A percentile compares a stretch with the other conserved stretches of the same genome.
Evolutionary conservation across 1,140 invertebrate genomes (phyloP).

Genomic region (Drosophila melanica): DNA sequence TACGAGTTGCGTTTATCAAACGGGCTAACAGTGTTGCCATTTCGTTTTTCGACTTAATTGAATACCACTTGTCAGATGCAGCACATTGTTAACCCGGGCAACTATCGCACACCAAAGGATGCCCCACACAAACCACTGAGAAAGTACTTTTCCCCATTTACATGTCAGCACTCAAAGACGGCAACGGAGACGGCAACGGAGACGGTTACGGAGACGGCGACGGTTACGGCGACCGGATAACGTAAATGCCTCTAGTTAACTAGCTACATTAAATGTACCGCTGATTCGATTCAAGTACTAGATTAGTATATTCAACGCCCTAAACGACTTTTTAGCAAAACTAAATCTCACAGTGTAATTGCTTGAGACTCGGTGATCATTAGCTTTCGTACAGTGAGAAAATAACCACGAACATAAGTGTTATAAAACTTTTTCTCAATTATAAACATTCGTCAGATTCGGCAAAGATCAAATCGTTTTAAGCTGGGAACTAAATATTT

Average conservation of each 20-base stretch:
- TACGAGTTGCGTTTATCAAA: constrained; percentile 63
- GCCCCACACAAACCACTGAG: constrained; percentile 2
- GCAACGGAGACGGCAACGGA: too few species aligned
- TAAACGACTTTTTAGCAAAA: too few species aligned
- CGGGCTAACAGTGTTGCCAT: constrained; percentile 53
- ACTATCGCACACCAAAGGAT: not conserved
- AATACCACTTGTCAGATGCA: constrained; percentile 28
- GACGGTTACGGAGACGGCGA: too few species aligned
- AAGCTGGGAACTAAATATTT: too few species aligned
- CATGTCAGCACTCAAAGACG: not conserved
- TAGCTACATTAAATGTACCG: constrained; percentile 4
- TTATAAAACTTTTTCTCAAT: too few species aligned
- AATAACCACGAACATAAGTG: too few species aligned
- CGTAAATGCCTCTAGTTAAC: constrained; percentile 15
- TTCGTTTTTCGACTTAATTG: constrained; percentile 61
- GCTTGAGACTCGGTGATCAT: too few species aligned
- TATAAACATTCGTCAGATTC: too few species aligned
- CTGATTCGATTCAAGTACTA: constrained; percentile 1
- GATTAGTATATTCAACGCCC: not conserved
- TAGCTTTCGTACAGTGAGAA: too few species aligned
- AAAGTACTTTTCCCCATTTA: constrained; percentile 11
- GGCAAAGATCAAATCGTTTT: too few species aligned
- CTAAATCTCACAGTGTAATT: too few species aligned
- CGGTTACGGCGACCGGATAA: not conserved
- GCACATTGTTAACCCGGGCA: constrained; percentile 9